A percentile compares a stretch with the other conserved stretches of the same genome.
phyloP scores from a whole-genome alignment of 2,113 vertebrate genomes.

The Pygoscelis adeliae region DNA sequence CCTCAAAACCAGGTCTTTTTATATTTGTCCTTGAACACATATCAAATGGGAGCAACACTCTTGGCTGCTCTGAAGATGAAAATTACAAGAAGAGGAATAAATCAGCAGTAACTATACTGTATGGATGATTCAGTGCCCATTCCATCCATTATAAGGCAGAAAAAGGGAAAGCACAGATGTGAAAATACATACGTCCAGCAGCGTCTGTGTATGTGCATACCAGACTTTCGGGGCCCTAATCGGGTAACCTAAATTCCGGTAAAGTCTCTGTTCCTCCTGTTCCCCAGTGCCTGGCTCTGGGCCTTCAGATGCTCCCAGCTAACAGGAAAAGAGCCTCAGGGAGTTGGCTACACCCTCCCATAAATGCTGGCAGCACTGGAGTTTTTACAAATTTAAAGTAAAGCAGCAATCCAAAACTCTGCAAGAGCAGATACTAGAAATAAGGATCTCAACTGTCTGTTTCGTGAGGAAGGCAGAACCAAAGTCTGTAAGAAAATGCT shows the following conservation, averaged over 20 bases:
- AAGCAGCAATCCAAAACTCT: background rate
- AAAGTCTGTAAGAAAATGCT: background rate
- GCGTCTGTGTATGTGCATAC: background rate
- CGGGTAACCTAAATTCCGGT: background rate
- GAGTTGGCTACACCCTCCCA: background rate
- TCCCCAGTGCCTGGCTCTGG: background rate
- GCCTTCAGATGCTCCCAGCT: background rate
- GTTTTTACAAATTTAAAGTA: background rate
- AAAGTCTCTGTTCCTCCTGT: background rate
- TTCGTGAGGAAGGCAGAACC: accelerated
- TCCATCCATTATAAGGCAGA: background rate
- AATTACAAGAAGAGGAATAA: background rate
- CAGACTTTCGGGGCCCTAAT: background rate
- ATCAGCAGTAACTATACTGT: background rate
- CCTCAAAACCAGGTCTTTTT: background rate
- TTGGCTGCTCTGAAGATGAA: background rate
- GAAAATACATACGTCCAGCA: background rate
- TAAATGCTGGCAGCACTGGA: background rate
- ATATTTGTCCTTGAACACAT: background rate
- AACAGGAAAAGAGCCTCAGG: background rate
- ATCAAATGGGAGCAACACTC: background rate
- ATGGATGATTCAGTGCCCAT: background rate
- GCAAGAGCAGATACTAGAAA: background rate
- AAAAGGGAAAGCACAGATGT: background rate
- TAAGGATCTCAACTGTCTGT: background rate